These are phyloP conservation scores for Trochalopteron elliotii DNA, from an alignment of 2,113 vertebrate species.

Conservation along the genomic window DNA sequence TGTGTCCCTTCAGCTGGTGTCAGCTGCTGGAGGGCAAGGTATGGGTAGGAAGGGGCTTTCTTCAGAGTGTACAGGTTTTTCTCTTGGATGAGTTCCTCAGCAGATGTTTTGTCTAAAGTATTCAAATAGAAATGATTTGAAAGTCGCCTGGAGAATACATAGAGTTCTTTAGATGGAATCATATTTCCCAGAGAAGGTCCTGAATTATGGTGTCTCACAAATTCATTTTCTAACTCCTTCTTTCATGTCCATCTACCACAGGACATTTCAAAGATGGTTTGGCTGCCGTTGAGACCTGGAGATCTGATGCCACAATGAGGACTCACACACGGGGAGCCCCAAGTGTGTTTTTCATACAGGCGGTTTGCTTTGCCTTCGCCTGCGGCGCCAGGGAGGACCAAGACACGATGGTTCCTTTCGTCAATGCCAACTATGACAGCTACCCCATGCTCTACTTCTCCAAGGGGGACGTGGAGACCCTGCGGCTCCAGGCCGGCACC, in stretches of 20 bases:
- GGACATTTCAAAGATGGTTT: constrained; percentile 84
- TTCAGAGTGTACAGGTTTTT: neutral
- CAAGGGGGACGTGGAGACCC: constrained; percentile 78
- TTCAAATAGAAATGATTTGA: neutral
- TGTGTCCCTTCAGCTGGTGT: neutral
- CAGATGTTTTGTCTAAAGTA: neutral
- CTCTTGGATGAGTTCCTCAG: neutral
- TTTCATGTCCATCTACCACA: neutral
- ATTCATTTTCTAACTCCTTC: neutral
- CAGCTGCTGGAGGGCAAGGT: neutral
- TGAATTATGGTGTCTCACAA: neutral
- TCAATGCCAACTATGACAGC: constrained; percentile 91
- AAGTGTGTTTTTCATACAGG: constrained; percentile 94
- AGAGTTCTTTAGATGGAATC: neutral
- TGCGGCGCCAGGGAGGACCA: constrained; percentile 66
- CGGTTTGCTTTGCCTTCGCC: constrained; percentile 78
- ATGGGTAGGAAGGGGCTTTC: neutral
- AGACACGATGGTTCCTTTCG: constrained; percentile 83
- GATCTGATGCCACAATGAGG: constrained; percentile 94
- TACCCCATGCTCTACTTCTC: constrained; percentile 97
- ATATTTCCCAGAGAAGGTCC: neutral
- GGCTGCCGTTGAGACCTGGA: constrained; percentile 74
- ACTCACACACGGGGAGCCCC: constrained; percentile 94
- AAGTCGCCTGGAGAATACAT: neutral
- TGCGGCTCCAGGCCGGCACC: constrained; percentile 77